Evolutionary conservation across 2,797 vertebrate species (phyloP), one percentile per base, ranked within the genome.

Genomic region (Staurois parvus): DNA sequence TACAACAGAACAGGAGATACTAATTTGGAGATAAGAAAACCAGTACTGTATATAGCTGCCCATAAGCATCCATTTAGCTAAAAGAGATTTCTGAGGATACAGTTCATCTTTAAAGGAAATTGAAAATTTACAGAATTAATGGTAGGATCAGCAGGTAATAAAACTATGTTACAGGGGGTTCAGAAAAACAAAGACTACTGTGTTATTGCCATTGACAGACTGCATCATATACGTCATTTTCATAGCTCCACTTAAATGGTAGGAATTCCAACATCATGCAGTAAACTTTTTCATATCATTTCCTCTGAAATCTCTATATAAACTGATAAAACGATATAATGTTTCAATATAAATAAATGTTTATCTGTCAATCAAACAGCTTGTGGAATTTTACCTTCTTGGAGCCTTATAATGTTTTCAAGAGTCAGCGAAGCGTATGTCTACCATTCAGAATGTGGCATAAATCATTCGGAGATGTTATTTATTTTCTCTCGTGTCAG

Each of bases 401-500:
- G 67, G 59, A 70, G 42, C 11, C 48, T 21, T 84, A n/a, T 48
- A 66, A 59, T 37, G 56, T 69, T 79, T 73, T 76, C 24, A 66
- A 42, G 76, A 79, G 72, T 80, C 34, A 45, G 52, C 66, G 77
- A 66, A 76, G 64, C 70, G 67, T 28, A 80, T 19, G 40, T 37
- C 12, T 56, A 12, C 76, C 30, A 26, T 75, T 70, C 84, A 81
- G 84, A 68, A 76, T n/a, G 13, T 34, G 37, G 56, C 72, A 69
- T 69, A 69, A 62, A 59, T 56, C 68, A 72, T 72, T 69, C 84
- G 45, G 66, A 29, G 7, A 42, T 68, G 69, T 84, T 26, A 66
- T 76, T 80, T 72, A 67, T 80, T 79, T 75, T 73, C 64, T 72
- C 79, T 72, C 45, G 13, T 81, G 79, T 81, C 79, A 85, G 84